Base-by-base conservation (phyloP, 2,888 invertebrate species). In the Tineola bisselliella region DNA sequence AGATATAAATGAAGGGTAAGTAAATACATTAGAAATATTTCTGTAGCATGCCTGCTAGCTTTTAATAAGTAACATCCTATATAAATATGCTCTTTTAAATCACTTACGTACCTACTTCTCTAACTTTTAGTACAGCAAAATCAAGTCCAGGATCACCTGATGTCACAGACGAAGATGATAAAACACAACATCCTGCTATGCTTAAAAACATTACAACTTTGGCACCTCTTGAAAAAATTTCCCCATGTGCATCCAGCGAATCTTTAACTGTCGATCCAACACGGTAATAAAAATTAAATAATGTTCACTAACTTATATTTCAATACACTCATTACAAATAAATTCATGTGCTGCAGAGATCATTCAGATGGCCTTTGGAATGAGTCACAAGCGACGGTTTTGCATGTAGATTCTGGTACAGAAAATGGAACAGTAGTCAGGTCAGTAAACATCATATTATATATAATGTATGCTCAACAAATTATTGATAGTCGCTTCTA, bases 301-400 rank as follows among this genome's bases (percentile, higher is more conserved):
- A 8, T 31, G 31, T 31, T 31, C 10, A 10, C 31, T 10, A 31
- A 31, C 10, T 31, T 31, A 31, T 8, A 31, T 12, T 52, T 44
- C 8, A 3, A 38, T 6, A 38, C 38, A 38, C 3, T 58, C 33
- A n/a, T 59, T 54, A 17, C 13, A 17, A 11, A 19, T 30, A 13
- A 38, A 38, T n/a, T 38, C 17, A 48, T 48, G 13, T 15, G 1
- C 66, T 76, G 62, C 69, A 84, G 93, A 70, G 95, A 95, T 75
- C 94, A 94, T 76, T 94, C 94, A 57, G 95, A 95, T 73, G 93
- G 94, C 59, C 91, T 94, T 70, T 95, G 95, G 94, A 95, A 95
- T 79, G 95, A 95, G 82, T 95, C 95, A 11, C 95, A 95, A 82
- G 92, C 93, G 8, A 95, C 94, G 0, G 93, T 95, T 13, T 86